Evolutionary conservation across 2,888 invertebrate species (phyloP).

Genomic region (Metacarcinus magister): DNA sequence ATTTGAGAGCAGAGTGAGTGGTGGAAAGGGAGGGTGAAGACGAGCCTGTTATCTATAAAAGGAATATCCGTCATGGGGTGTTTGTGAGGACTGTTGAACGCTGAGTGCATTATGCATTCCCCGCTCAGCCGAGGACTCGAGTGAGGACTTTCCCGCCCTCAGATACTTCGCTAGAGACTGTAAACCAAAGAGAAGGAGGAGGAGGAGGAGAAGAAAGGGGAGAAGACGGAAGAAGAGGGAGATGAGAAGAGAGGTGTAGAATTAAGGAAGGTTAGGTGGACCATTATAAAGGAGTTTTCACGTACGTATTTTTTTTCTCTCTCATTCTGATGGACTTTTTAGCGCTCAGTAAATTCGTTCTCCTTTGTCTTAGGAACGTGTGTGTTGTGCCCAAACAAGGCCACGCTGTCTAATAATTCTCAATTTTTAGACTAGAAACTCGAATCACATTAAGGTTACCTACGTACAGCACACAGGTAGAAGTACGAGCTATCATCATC

Average conservation of each 20-base stretch:
- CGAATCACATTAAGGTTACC: not conserved
- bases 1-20: constrained; percentile 1
- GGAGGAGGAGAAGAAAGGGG: not conserved
- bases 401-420: not conserved
- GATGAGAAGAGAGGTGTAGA: not conserved
- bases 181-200: not conserved
- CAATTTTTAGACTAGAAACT: constrained; percentile 33
- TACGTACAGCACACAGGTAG: not conserved
- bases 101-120: not conserved
- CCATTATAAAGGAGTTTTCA: constrained; percentile 4
- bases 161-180: not conserved
- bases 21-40: not conserved
- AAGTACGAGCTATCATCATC: not conserved
- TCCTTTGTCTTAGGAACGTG: not conserved
- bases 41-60: not conserved
- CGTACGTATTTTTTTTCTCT: not conserved
- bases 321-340: not conserved
- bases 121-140: not conserved
- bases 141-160: constrained; percentile 10
- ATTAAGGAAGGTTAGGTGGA: not conserved
- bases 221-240: not conserved
- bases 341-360: constrained; percentile 6
- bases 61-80: constrained; percentile 28
- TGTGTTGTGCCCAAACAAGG: constrained; percentile 12
- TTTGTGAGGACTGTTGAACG: not conserved